Percentiles rank a stretch among this genome's conserved stretches.
Evolutionary conservation across 2,113 vertebrate species (phyloP).

Genomic region (Urocolius indicus): DNA sequence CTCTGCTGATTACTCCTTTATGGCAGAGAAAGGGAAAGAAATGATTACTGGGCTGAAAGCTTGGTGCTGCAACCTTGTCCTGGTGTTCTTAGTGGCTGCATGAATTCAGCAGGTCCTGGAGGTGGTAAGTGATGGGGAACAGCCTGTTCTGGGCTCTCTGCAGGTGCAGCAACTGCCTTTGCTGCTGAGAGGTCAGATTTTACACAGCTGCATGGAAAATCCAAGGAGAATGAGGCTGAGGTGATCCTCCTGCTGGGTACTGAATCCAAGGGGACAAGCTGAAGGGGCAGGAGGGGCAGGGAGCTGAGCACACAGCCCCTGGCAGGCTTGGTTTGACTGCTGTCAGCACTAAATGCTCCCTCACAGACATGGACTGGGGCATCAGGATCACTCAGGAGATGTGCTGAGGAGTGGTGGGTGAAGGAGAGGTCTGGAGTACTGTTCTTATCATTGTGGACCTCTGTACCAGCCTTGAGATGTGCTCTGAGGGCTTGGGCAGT

Average conservation of each 20-base stretch:
- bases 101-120: background rate
- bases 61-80: rapidly evolving
- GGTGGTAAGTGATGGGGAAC: background rate
- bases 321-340: background rate
- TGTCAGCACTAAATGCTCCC: background rate
- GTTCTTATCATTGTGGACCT: background rate
- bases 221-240: background rate
- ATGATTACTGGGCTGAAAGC: background rate
- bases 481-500: background rate
- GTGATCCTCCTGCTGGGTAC: rapidly evolving
- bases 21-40: background rate
- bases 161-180: background rate
- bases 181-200: background rate
- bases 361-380: rapidly evolving
- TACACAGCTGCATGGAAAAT: background rate
- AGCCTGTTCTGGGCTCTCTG: background rate
- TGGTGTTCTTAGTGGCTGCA: rapidly evolving
- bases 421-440: background rate
- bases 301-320: background rate
- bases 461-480: background rate
- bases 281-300: background rate
- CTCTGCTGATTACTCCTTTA: background rate
- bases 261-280: rapidly evolving
- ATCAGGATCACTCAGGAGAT: background rate
- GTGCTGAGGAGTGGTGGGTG: background rate